Conservation (phyloP, 2,888 invertebrate species). For the Drosophila paranaensis region DNA sequence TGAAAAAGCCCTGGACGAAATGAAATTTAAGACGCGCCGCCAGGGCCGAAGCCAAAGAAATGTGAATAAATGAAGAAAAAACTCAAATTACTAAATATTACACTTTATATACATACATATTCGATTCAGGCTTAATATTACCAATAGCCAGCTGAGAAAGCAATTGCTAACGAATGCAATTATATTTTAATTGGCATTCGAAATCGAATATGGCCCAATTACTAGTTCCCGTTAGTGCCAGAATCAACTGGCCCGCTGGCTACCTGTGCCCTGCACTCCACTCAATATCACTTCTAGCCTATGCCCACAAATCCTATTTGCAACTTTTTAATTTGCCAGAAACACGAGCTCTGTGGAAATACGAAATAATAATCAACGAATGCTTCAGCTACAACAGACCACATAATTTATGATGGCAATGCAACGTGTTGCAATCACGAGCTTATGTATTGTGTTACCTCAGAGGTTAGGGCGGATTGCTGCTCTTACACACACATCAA, state of each 20-base stretch:
- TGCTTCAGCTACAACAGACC: not conserved
- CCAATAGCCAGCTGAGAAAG: not conserved
- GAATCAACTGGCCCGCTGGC: not conserved
- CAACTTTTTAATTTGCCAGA: no score
- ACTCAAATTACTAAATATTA: slow-evolving; percentile 23
- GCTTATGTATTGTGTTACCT: not conserved
- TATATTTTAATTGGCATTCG: slow-evolving; percentile 9
- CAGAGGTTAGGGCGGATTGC: not conserved
- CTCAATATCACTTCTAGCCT: not conserved
- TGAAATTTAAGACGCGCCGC: slow-evolving; percentile 25
- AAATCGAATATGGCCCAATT: not conserved
- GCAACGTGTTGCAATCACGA: not conserved
- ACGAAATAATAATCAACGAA: not conserved
- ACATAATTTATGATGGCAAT: not conserved
- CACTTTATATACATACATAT: not conserved
- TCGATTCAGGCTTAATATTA: not conserved
- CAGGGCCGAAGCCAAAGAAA: not conserved
- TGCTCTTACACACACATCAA: not conserved
- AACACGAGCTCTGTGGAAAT: not conserved
- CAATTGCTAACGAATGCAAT: not conserved
- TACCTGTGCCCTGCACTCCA: not conserved
- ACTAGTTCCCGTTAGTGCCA: not conserved
- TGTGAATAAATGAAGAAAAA: slow-evolving; percentile 12
- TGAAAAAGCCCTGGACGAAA: slow-evolving; percentile 5
- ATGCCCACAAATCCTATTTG: not conserved